Base-by-base conservation (phyloP, 2,113 vertebrate species). In the Sphyrna mokarran region DNA sequence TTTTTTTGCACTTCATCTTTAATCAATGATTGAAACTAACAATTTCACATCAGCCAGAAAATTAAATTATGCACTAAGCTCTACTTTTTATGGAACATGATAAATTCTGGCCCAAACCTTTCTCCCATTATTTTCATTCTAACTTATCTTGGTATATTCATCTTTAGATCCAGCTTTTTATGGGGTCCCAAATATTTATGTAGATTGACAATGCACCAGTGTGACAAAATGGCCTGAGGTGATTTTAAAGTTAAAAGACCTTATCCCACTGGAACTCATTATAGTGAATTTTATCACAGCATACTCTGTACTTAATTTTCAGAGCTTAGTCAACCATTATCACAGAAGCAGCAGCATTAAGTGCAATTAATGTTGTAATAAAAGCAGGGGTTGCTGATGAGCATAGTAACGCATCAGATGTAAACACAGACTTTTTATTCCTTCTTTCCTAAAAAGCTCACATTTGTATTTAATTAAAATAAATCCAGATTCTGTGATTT, bases 201-300 rank as follows among this genome's bases (percentile, higher is more conserved):
- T 97, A 97, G 96, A 96, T 97, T 8, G 87, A 90, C 87, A 89
- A 89, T 58, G 54, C 23, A 58, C 43, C 86, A 90, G 13, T 90
- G 87, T 33, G 87, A 63, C 48, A 96, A 98, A 98, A 98, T 97
- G 97, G 98, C 98, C 98, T 96, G 97, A 97, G 98, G 98, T 98
- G 97, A 98, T 99, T 98, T 98, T 97, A 97, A 98, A 98, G 97
- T 98, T 98, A 98, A 98, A 98, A 98, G 98, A 98, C 97, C 98
- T 97, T 98, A 97, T 98, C 98, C 98, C 98, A 98, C 98, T 97
- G 98, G 98, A 98, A 97, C 98, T 99, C 98, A 99, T 99, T 99
- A 99, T 96, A 97, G 97, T 97, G 97, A 98, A 98, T 98, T 98
- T 98, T 98, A 98, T 98, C 98, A 98, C 98, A 98, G 98, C 98